These are phyloP conservation scores for Drosophila mojavensis DNA, from an alignment of 1,140 invertebrate genomes.

Conservation along the genomic window DNA sequence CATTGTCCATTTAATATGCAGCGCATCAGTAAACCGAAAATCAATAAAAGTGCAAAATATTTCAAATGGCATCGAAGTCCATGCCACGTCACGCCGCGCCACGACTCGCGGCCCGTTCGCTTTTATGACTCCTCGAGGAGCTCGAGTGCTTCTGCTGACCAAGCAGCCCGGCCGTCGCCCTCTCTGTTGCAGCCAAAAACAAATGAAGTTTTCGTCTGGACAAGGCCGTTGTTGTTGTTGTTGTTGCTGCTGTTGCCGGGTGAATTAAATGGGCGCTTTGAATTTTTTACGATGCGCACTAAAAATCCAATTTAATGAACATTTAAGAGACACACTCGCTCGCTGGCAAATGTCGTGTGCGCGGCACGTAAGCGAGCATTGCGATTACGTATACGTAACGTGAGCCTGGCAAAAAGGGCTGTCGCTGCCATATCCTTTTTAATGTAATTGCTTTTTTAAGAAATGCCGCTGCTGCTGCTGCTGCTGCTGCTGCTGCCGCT, in stretches of 20 bases:
- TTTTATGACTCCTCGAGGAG: slow-evolving; percentile 60
- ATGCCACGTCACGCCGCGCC: slow-evolving; percentile 1
- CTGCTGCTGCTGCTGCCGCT: slow-evolving; percentile 16
- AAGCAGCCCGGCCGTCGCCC: slow-evolving; percentile 12
- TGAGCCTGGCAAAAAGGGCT: slow-evolving; percentile 70
- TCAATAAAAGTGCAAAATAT: slow-evolving; percentile 75
- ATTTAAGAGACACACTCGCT: slow-evolving; percentile 76
- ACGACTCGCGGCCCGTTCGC: slow-evolving; percentile 39
- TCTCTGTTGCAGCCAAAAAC: slow-evolving; percentile 27
- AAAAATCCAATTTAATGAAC: slow-evolving; percentile 84
- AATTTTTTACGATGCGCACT: slow-evolving; percentile 83
- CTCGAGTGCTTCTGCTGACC: slow-evolving; percentile 37
- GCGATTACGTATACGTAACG: slow-evolving; percentile 77
- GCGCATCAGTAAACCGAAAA: slow-evolving; percentile 74
- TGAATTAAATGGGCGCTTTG: slow-evolving; percentile 82
- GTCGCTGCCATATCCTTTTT: slow-evolving; percentile 79
- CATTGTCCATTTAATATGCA: slow-evolving; percentile 69
- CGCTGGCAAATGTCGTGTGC: slow-evolving; percentile 26
- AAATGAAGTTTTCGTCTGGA: slow-evolving; percentile 51
- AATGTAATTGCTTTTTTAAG: slow-evolving; percentile 83
- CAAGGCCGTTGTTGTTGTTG: slow-evolving; percentile 44
- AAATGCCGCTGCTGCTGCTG: slow-evolving; percentile 49
- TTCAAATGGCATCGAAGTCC: slow-evolving; percentile 68
- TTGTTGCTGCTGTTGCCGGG: slow-evolving; percentile 62
- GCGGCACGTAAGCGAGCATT: slow-evolving; percentile 69